Percentiles rank a stretch among this genome's conserved stretches.
Evolutionary conservation across 2,888 invertebrate genomes (phyloP).

Genomic region (Lasioglossum villosulum): DNA sequence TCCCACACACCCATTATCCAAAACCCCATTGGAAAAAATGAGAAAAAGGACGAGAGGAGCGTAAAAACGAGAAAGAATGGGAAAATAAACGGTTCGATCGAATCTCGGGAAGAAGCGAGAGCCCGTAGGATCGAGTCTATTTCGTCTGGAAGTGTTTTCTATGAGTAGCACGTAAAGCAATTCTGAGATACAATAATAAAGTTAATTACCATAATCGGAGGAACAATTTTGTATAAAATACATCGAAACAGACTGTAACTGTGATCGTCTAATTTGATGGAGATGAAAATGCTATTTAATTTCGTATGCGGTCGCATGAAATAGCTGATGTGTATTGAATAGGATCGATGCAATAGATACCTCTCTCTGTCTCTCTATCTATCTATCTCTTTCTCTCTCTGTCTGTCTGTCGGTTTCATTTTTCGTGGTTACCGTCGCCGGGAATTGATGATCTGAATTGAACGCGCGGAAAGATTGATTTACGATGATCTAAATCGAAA

Average conservation of each 20-base stretch:
- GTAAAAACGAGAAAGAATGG: background rate
- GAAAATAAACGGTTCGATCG: background rate
- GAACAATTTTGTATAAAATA: slow-evolving; percentile 65
- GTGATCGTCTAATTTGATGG: slow-evolving; percentile 59
- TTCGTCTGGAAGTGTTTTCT: slow-evolving; percentile 47
- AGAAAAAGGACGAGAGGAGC: background rate
- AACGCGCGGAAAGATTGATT: background rate
- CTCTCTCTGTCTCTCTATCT: slow-evolving; percentile 4
- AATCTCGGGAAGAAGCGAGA: slow-evolving; percentile 9
- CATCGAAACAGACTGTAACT: slow-evolving; percentile 60
- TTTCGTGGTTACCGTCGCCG: background rate
- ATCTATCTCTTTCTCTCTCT: background rate
- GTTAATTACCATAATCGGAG: slow-evolving; percentile 60
- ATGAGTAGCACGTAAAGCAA: slow-evolving; percentile 67
- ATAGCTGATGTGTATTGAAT: slow-evolving; percentile 36
- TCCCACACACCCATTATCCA: background rate
- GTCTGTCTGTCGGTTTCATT: background rate
- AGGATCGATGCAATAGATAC: slow-evolving; percentile 36
- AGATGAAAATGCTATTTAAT: slow-evolving; percentile 55
- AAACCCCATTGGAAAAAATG: background rate
- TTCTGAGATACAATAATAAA: slow-evolving; percentile 67
- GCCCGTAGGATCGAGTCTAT: slow-evolving; percentile 15
- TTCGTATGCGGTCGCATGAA: slow-evolving; percentile 45
- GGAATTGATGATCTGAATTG: background rate
- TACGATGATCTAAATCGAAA: background rate